A percentile compares a stretch with the other conserved stretches of the same genome.
Evolutionary conservation across 2,888 invertebrate genomes (phyloP).

Genomic region (Drepana falcataria): DNA sequence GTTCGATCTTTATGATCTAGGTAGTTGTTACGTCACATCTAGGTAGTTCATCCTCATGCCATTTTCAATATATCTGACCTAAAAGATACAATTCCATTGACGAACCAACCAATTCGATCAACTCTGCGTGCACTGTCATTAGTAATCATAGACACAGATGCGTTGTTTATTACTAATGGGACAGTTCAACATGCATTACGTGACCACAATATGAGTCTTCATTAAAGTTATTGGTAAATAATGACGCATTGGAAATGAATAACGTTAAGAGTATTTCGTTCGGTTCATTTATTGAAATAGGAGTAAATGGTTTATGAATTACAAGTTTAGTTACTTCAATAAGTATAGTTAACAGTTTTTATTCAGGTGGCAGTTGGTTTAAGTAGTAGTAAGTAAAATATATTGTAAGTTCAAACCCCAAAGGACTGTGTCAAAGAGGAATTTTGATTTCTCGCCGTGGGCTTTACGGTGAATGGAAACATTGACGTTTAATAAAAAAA

Average conservation of each 20-base stretch:
- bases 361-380: too few species aligned
- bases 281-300: constrained; percentile 8
- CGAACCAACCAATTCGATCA: constrained; percentile 6
- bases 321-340: neutral
- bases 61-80: neutral
- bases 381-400: too few species aligned
- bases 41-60: too few species aligned
- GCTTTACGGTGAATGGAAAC: too few species aligned
- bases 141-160: constrained; percentile 28
- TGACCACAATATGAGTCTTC: constrained; percentile 25
- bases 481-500: too few species aligned
- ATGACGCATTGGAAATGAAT: constrained; percentile 24
- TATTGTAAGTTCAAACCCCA: too few species aligned
- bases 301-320: neutral
- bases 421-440: too few species aligned
- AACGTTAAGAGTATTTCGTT: constrained; percentile 4
- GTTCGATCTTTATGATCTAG: too few species aligned
- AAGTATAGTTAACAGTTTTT: too few species aligned
- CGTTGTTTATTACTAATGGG: constrained; percentile 32
- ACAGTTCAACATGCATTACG: constrained; percentile 38
- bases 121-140: constrained; percentile 24
- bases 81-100: neutral
- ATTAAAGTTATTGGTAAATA: constrained; percentile 21
- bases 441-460: too few species aligned
- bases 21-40: too few species aligned